Conservation (phyloP, 1,140 invertebrate genomes). For the Aphaenogaster floridana region DNA sequence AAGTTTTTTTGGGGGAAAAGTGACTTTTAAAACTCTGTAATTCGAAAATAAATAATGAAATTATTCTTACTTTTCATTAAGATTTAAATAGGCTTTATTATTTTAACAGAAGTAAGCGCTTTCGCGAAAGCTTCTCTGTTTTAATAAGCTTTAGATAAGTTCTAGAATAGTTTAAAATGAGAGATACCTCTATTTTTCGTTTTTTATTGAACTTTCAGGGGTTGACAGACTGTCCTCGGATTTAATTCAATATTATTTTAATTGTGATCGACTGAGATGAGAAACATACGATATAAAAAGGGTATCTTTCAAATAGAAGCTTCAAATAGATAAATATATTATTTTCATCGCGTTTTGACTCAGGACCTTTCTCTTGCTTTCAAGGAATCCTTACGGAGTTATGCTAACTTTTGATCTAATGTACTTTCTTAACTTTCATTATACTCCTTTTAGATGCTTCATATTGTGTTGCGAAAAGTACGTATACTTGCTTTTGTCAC, state of each 20-base stretch:
- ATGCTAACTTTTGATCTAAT: constrained; percentile 35
- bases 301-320: neutral
- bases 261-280: neutral
- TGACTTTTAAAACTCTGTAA: neutral
- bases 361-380: constrained; percentile 8
- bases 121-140: neutral
- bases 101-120: constrained; percentile 14
- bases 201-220: neutral
- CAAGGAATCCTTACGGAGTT: constrained; percentile 8
- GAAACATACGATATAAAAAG: neutral
- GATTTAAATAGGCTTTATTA: neutral
- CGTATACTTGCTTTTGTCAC: constrained; percentile 37
- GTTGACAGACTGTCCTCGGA: neutral
- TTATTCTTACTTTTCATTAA: constrained; percentile 26
- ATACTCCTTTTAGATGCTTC: constrained; percentile 8
- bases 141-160: constrained; percentile 33
- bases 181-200: neutral
- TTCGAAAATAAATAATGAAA: constrained; percentile 11
- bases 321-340: constrained; percentile 22
- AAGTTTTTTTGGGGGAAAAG: neutral
- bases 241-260: neutral
- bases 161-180: constrained; percentile 8
- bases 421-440: constrained; percentile 43
- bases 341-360: neutral
- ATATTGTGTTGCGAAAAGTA: constrained; percentile 37